phyloP scores from a whole-genome alignment of 1,140 invertebrate species.

The Antheraea mylitta region DNA sequence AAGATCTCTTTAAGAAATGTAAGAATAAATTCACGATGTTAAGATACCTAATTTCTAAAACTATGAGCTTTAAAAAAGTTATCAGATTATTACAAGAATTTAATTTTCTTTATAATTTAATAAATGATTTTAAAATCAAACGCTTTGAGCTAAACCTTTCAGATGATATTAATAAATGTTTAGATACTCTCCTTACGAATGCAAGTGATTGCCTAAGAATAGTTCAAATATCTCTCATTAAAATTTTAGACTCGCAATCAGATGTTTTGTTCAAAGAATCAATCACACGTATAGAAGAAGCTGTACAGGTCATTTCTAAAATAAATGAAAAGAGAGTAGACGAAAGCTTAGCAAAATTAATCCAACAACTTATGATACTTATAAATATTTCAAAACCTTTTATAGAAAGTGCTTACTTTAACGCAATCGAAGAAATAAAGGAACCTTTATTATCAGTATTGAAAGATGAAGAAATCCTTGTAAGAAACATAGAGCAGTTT shows the following conservation, averaged over 20 bases:
- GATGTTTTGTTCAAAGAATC: conserved; percentile 43
- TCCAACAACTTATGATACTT: conserved; percentile 24
- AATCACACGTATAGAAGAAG: background rate
- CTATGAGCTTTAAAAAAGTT: conserved; percentile 41
- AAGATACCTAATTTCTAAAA: conserved; percentile 43
- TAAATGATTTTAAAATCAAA: conserved; percentile 46
- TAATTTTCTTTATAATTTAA: conserved; percentile 35
- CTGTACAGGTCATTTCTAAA: conserved; percentile 18
- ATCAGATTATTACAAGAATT: conserved; percentile 57
- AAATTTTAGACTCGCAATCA: conserved; percentile 41
- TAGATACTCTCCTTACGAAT: conserved; percentile 36
- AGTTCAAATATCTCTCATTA: conserved; percentile 38
- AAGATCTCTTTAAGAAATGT: conserved; percentile 49
- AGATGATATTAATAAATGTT: conserved; percentile 33
- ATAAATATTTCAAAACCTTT: conserved; percentile 24
- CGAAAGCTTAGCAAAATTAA: conserved; percentile 16
- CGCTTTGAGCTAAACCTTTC: conserved; percentile 28
- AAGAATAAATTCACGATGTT: conserved; percentile 50
- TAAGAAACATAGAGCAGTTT: conserved; percentile 26
- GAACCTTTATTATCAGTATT: background rate
- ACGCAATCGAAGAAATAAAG: conserved; percentile 30
- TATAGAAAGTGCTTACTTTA: conserved; percentile 21
- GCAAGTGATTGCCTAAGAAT: conserved; percentile 39
- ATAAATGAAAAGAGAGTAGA: conserved; percentile 14
- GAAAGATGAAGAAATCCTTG: conserved; percentile 16